Percentiles rank a stretch among this genome's conserved stretches.
phyloP scores from a whole-genome alignment of 2,797 vertebrate genomes.

The Clarias pachynema region DNA sequence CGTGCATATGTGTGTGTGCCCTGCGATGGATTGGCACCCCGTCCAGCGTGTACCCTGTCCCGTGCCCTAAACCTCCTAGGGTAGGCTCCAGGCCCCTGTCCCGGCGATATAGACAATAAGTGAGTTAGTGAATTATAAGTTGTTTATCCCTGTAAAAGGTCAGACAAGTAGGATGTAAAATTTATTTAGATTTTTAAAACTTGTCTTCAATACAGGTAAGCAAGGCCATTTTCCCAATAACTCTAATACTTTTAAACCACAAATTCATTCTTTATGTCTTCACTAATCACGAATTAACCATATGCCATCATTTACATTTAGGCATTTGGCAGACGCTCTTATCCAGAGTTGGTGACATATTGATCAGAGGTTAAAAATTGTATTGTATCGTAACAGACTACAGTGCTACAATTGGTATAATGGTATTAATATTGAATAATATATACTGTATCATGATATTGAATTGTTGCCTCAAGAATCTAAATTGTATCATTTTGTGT shows the following conservation, averaged over 20 bases:
- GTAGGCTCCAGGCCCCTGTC: too few species aligned
- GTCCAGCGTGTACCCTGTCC: too few species aligned
- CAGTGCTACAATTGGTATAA: not conserved
- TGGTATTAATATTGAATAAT: not conserved
- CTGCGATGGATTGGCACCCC: too few species aligned
- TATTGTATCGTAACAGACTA: not conserved
- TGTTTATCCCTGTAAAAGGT: not conserved
- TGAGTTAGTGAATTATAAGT: not conserved
- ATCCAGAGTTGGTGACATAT: too few species aligned
- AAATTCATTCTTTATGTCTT: not conserved
- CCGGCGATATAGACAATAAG: too few species aligned
- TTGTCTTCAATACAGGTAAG: not conserved
- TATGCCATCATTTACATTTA: too few species aligned
- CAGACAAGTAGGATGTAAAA: not conserved
- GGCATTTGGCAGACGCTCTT: too few species aligned
- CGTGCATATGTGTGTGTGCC: too few species aligned
- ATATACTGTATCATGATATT: not conserved
- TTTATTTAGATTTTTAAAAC: not conserved
- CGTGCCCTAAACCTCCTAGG: too few species aligned
- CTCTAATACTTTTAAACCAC: not conserved
- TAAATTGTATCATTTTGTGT: not conserved
- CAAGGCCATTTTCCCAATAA: not conserved
- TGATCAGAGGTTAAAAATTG: not conserved
- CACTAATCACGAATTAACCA: not conserved
- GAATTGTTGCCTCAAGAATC: not conserved